These are phyloP conservation scores for Diarsia brunnea DNA, from an alignment of 2,888 invertebrate species.

Conservation along the genomic window DNA sequence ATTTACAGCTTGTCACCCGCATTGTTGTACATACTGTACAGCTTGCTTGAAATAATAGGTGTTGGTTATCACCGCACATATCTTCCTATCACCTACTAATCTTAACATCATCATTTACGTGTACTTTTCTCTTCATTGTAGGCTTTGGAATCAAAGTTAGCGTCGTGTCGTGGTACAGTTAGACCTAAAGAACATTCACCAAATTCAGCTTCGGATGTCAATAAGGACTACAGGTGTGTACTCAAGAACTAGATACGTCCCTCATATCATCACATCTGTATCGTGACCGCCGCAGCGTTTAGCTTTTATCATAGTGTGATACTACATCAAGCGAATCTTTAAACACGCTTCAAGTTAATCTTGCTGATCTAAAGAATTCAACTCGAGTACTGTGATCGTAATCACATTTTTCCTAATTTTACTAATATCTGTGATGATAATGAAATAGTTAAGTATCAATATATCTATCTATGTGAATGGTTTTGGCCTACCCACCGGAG, in stretches of 20 bases:
- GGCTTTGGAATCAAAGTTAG: conserved; percentile 93
- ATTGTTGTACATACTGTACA: conserved; percentile 51
- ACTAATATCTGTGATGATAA: conserved; percentile 88
- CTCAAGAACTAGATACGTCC: conserved; percentile 86
- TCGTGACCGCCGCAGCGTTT: conserved; percentile 67
- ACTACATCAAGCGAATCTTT: conserved; percentile 68
- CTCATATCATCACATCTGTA: conserved; percentile 66
- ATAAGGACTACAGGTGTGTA: conserved; percentile 91
- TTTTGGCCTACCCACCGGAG: conserved; percentile 86
- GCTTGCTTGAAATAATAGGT: conserved; percentile 68
- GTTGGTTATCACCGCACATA: conserved; percentile 74
- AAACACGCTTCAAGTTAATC: conserved; percentile 74
- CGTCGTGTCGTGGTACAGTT: conserved; percentile 91
- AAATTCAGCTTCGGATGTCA: conserved; percentile 87
- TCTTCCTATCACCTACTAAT: conserved; percentile 84
- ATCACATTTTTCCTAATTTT: conserved; percentile 86
- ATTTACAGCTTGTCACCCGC: conserved; percentile 63
- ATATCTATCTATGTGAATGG: conserved; percentile 75
- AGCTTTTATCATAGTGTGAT: conserved; percentile 75
- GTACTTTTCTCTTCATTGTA: conserved; percentile 91
- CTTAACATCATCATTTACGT: conserved; percentile 87
- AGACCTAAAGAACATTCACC: conserved; percentile 90
- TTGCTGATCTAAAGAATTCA: conserved; percentile 74
- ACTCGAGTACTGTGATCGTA: conserved; percentile 79
- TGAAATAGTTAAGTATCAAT: conserved; percentile 81